Base-by-base conservation (phyloP, 2,797 vertebrate species). In the Poeciliopsis infans region DNA sequence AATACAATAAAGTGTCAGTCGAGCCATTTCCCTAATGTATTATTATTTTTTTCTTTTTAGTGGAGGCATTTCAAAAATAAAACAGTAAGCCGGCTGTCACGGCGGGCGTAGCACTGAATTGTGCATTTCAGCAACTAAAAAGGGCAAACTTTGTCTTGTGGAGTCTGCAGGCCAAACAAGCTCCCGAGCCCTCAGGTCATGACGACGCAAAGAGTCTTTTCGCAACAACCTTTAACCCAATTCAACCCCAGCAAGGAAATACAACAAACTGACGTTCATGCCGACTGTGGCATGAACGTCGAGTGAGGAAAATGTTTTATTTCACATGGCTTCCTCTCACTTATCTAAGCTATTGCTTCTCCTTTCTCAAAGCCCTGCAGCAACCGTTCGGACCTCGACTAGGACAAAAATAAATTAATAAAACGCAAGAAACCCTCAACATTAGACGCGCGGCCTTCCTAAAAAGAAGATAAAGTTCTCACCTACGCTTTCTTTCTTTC, bases 401-500 rank as follows among this genome's bases (percentile, higher is more conserved):
- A 76, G 25, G 23, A 51, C 74, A 86, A 69, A 3, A 43, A 43
- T n/a, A n/a, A n/a, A n/a, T n/a, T n/a, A n/a, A 6, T 39, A n/a
- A 18, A 61, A 61, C 1, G 18, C 46, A 4, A 8, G 7, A 7
- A 36, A 10, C 47, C 18, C 2, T 2, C 2, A 10, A 0, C 51
- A 5, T 0, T 51, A 1, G 20, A 81, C 2, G 47, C 2, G 59
- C 28, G 0, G 59, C 31, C 57, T 31, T 18, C 51, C 0, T 11
- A 25, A 45, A 57, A 64, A 31, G 1, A 5, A 47, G 1, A 61
- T 13, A 1, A 7, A 20, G 49, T 28, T 93, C 93, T 93, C 91
- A 95, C 94, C 88, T 15, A 75, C 76, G 77, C 79, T 89, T 89
- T n/a, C 41, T 90, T 89, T n/a, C 41, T 49, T 5, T 64, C 36